phyloP scores from a whole-genome alignment of 2,797 vertebrate species.

The Tachyglossus aculeatus region DNA sequence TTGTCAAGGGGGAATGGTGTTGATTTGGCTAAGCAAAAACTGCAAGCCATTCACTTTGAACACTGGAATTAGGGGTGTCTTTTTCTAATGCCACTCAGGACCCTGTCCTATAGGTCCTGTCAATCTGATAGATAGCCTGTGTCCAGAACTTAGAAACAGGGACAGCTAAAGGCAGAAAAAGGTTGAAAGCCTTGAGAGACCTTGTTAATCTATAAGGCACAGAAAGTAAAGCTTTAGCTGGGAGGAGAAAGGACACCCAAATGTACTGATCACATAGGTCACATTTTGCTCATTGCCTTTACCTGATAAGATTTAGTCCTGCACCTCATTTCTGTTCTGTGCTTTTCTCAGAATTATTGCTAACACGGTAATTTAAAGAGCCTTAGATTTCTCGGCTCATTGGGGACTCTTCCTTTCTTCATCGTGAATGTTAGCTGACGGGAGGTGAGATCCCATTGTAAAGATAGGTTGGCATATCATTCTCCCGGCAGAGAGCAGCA shows the following conservation, averaged over 20 bases:
- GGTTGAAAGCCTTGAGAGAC: not conserved
- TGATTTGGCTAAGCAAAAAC: constrained; percentile 6
- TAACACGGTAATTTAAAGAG: not conserved
- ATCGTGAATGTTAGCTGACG: not conserved
- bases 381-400: not conserved
- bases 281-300: not conserved
- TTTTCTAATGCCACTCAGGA: not conserved
- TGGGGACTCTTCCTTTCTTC: not conserved
- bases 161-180: not conserved
- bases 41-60: not conserved
- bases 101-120: not conserved
- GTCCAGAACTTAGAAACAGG: not conserved
- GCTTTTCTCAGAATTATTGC: not conserved
- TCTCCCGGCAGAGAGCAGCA: too few species aligned
- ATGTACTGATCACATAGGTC: not conserved
- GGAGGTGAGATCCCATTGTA: not conserved
- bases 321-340: not conserved
- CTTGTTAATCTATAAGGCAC: not conserved
- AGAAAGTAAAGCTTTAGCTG: not conserved
- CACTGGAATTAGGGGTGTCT: not conserved
- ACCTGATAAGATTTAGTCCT: not conserved
- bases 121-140: constrained; percentile 2
- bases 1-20: not conserved
- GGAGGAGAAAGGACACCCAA: not conserved
- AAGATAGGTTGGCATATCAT: too few species aligned